phyloP scores from a whole-genome alignment of 92 coral and sea anemone species.

The Paramuricea clavata region DNA sequence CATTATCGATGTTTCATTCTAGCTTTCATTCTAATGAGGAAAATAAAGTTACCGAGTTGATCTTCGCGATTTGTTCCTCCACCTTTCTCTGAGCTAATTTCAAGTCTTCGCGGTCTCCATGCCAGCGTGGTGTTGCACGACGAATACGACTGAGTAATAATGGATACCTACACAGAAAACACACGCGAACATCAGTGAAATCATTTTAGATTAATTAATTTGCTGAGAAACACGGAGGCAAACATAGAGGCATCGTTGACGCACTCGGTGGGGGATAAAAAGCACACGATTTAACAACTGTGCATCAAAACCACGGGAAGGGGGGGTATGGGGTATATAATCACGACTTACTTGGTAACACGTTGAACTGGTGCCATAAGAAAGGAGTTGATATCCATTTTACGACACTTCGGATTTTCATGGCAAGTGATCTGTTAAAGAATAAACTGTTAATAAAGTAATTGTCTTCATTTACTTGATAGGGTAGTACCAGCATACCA shows the following conservation, averaged over 20 bases:
- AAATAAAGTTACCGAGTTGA: constrained; percentile 81
- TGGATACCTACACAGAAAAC: constrained; percentile 78
- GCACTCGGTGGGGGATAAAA: too few species aligned
- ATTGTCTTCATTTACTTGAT: background rate
- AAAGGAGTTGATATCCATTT: constrained; percentile 98
- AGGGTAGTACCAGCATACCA: too few species aligned
- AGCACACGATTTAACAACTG: too few species aligned
- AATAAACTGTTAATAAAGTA: background rate
- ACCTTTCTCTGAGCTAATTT: constrained; percentile 93
- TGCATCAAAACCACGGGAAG: too few species aligned
- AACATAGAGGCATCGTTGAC: too few species aligned
- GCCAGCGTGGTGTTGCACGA: constrained; percentile 91
- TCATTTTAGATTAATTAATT: too few species aligned
- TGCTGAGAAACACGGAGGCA: too few species aligned
- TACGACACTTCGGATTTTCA: constrained; percentile 97
- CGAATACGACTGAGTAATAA: constrained; percentile 90
- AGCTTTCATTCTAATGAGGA: too few species aligned
- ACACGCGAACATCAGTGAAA: too few species aligned
- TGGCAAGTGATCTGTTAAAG: constrained; percentile 86
- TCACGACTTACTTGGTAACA: constrained; percentile 87
- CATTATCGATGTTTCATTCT: too few species aligned
- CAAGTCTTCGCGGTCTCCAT: constrained; percentile 89
- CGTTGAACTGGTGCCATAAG: constrained; percentile 96
- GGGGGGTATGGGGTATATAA: too few species aligned
- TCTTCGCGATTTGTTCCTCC: constrained; percentile 92